These are phyloP conservation scores for Sebastes trivittatus DNA, from an alignment of 2,797 vertebrate species.

Conservation along the genomic window DNA sequence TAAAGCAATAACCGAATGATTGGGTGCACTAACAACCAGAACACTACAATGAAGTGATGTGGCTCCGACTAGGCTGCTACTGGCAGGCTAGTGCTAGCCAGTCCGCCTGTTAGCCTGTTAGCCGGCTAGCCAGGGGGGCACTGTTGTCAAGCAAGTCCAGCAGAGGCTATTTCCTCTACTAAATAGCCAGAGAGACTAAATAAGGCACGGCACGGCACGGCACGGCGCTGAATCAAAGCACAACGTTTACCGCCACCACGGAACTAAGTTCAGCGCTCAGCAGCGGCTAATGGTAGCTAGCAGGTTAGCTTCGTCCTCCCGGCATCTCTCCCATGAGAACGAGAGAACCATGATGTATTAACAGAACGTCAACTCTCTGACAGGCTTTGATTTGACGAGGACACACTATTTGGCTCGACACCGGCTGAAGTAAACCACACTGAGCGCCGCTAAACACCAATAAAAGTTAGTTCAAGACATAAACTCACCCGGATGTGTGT, in stretches of 20 bases:
- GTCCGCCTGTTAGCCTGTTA: background rate
- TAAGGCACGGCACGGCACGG: rapidly evolving
- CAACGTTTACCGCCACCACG: background rate
- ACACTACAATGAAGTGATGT: background rate
- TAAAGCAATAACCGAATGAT: rapidly evolving
- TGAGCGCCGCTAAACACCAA: background rate
- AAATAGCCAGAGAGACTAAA: rapidly evolving
- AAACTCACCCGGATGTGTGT: constrained; percentile 56
- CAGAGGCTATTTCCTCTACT: background rate
- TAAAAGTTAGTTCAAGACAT: constrained; percentile 12
- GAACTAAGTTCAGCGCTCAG: background rate
- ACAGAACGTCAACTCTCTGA: constrained; percentile 34
- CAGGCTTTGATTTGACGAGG: constrained; percentile 52
- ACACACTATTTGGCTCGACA: constrained; percentile 22
- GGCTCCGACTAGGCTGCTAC: constrained; percentile 3
- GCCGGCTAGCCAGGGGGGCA: constrained; percentile 20
- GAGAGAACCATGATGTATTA: background rate
- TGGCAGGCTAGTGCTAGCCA: constrained; percentile 32
- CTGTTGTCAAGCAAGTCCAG: background rate
- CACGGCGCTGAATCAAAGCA: background rate
- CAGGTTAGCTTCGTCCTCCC: constrained; percentile 56
- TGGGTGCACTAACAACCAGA: background rate
- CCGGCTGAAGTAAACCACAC: background rate
- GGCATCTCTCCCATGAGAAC: constrained; percentile 68
- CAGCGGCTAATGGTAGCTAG: constrained; percentile 36